Evolutionary conservation across 2,797 vertebrate species (phyloP).

Genomic region (Cynopterus sphinx): DNA sequence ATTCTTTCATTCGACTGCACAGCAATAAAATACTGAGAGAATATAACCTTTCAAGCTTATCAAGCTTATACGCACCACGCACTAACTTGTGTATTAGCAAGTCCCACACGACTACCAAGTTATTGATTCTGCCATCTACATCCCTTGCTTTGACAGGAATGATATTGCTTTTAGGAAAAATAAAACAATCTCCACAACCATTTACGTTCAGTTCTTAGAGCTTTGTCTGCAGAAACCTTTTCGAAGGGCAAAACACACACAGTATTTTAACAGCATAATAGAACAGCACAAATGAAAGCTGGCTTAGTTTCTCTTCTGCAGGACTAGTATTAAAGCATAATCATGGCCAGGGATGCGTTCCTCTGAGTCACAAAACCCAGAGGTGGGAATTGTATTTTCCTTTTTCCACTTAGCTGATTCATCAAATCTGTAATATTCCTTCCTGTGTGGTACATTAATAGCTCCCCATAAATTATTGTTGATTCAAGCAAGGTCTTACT

Average conservation of each 20-base stretch:
- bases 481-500: slow-evolving; percentile 19
- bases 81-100: slow-evolving; percentile 85
- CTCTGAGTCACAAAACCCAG: slow-evolving; percentile 44
- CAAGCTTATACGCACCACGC: slow-evolving; percentile 81
- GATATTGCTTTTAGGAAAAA: slow-evolving; percentile 85
- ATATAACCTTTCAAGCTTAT: slow-evolving; percentile 76
- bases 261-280: slow-evolving; percentile 43
- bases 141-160: slow-evolving; percentile 83
- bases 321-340: slow-evolving; percentile 54
- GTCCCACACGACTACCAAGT: slow-evolving; percentile 82
- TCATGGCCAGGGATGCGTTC: not conserved
- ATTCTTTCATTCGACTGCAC: slow-evolving; percentile 75
- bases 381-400: slow-evolving; percentile 10
- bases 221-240: slow-evolving; percentile 77
- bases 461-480: slow-evolving; percentile 1
- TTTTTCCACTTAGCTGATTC: slow-evolving; percentile 50
- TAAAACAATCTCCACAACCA: slow-evolving; percentile 81
- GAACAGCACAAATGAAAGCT: slow-evolving; percentile 57
- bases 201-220: slow-evolving; percentile 72
- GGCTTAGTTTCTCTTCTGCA: slow-evolving; percentile 47
- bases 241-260: slow-evolving; percentile 50
- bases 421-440: slow-evolving; percentile 35
- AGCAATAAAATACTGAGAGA: slow-evolving; percentile 79
- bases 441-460: not conserved
- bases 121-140: slow-evolving; percentile 86